These are phyloP conservation scores for Timandra comae DNA, from an alignment of 2,888 invertebrate species.

Conservation along the genomic window DNA sequence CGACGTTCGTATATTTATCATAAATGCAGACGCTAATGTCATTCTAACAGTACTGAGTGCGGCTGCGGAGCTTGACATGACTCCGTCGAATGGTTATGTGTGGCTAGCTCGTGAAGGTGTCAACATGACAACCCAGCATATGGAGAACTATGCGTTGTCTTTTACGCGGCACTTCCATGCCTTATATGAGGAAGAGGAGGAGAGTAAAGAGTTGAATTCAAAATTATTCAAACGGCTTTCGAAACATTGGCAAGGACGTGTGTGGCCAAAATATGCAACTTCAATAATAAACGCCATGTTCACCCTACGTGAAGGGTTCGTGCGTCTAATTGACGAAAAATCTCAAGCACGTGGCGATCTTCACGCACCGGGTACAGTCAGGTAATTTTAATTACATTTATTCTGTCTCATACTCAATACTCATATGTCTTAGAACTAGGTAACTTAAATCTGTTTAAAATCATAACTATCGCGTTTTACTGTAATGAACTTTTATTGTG, in stretches of 20 bases:
- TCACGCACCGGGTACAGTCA: too few species aligned
- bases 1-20: slow-evolving; percentile 85
- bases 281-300: slow-evolving; percentile 26
- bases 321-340: background rate
- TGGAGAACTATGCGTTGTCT: slow-evolving; percentile 31
- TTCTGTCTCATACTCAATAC: too few species aligned
- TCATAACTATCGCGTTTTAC: too few species aligned
- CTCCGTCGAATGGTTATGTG: slow-evolving; percentile 36
- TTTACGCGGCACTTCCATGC: slow-evolving; percentile 31
- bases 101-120: slow-evolving; percentile 41
- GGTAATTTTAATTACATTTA: too few species aligned
- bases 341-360: too few species aligned
- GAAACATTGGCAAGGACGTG: slow-evolving; percentile 34
- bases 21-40: slow-evolving; percentile 82
- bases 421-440: too few species aligned
- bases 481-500: too few species aligned
- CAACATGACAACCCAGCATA: slow-evolving; percentile 3
- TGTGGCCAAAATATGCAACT: slow-evolving; percentile 24
- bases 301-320: slow-evolving; percentile 13
- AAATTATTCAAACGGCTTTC: slow-evolving; percentile 42
- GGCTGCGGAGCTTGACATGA: slow-evolving; percentile 52
- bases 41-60: slow-evolving; percentile 83
- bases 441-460: too few species aligned
- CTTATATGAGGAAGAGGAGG: slow-evolving; percentile 17
- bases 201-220: too few species aligned